Evolutionary conservation across 1,140 invertebrate genomes (phyloP).

Genomic region (Araneus ventricosus): DNA sequence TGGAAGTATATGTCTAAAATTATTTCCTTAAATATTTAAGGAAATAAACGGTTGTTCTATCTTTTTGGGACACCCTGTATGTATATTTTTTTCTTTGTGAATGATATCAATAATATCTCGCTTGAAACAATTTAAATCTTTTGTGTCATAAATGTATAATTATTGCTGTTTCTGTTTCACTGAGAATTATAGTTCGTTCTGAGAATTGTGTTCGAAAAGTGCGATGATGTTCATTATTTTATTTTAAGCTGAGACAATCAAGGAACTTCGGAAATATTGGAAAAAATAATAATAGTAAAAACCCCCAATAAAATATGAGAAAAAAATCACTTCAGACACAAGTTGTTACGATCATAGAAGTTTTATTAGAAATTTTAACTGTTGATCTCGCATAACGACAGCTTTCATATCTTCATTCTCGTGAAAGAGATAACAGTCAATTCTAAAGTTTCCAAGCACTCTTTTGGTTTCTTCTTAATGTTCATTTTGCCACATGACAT

Average conservation of each 20-base stretch:
- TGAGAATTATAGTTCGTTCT: too few relatives aligned
- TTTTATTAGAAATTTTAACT: slow-evolving; percentile 74
- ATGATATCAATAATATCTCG: too few relatives aligned
- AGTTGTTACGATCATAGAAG: slow-evolving; percentile 49
- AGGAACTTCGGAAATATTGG: background rate
- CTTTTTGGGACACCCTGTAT: too few relatives aligned
- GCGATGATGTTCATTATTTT: background rate
- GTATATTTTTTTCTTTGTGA: too few relatives aligned
- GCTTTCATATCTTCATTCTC: slow-evolving; percentile 46
- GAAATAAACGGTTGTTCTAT: too few relatives aligned
- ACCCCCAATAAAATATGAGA: background rate
- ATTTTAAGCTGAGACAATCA: background rate
- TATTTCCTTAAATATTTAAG: too few relatives aligned
- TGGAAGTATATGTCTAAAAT: too few relatives aligned
- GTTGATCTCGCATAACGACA: slow-evolving; percentile 68
- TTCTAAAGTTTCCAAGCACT: background rate
- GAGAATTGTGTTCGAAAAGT: too few relatives aligned
- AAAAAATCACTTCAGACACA: background rate
- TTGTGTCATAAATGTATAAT: too few relatives aligned
- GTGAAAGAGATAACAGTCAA: background rate
- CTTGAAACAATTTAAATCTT: too few relatives aligned
- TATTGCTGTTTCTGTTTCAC: too few relatives aligned
- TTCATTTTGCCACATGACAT: slow-evolving; percentile 8
- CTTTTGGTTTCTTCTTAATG: background rate
- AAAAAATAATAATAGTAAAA: background rate